These are phyloP conservation scores for Schizopygopsis malacanthus DNA, from an alignment of 2,797 vertebrate genomes.

Conservation along the genomic window DNA sequence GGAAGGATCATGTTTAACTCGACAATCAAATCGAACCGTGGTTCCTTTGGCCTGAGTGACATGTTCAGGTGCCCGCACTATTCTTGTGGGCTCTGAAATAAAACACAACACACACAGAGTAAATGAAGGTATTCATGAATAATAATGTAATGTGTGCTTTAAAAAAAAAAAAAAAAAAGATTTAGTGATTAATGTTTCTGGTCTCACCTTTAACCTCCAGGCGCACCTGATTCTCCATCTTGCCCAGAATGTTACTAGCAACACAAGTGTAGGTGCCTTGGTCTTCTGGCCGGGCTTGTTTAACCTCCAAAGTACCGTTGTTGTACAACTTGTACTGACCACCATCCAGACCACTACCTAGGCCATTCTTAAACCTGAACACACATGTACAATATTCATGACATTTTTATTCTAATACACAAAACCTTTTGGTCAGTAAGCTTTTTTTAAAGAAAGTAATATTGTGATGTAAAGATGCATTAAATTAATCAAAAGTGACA, in stretches of 20 bases:
- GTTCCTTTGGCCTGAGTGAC: slow-evolving; percentile 81
- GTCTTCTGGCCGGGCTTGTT: slow-evolving; percentile 84
- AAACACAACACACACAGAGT: slow-evolving; percentile 9
- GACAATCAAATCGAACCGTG: slow-evolving; percentile 84
- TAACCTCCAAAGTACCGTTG: slow-evolving; percentile 93
- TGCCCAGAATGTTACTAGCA: slow-evolving; percentile 92
- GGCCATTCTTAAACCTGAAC: slow-evolving; percentile 96
- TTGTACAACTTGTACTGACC: slow-evolving; percentile 89
- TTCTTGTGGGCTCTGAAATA: slow-evolving; percentile 86
- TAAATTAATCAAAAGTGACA: not conserved
- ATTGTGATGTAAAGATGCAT: not conserved
- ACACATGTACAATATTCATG: not conserved
- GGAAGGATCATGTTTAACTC: slow-evolving; percentile 84
- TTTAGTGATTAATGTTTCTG: not conserved
- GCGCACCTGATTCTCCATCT: slow-evolving; percentile 88
- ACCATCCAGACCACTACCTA: slow-evolving; percentile 92
- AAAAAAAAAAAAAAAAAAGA: not conserved
- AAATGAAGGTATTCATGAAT: not conserved
- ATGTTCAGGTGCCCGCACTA: slow-evolving; percentile 84
- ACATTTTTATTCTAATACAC: not conserved
- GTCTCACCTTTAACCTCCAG: slow-evolving; percentile 97
- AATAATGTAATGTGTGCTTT: not conserved
- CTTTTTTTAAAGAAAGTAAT: not conserved
- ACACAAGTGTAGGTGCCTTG: slow-evolving; percentile 97
- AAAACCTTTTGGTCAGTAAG: not conserved